Base-by-base conservation (phyloP, 2,888 invertebrate species). In the Cenopis cana region DNA sequence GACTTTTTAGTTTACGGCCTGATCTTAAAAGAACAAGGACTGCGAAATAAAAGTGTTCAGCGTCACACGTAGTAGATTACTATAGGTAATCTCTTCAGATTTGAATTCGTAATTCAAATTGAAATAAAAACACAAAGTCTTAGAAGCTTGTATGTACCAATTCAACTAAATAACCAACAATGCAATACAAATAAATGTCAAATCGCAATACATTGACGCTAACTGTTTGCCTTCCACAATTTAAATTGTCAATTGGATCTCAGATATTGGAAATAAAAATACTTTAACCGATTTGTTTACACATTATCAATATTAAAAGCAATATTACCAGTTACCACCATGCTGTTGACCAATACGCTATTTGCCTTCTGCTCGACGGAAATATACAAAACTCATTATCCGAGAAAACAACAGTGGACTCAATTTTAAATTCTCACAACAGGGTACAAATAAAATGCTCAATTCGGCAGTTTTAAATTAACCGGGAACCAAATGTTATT, bases 401-500 rank as follows among this genome's bases (percentile, higher is more conserved):
- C 14, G 49, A 50, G 17, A 17, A 69, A 64, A 64, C 14, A 69
- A 62, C 49, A 56, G 56, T 36, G 36, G 49, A 69, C 54, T 62
- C 57, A 56, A 64, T 69, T 69, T 38, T 56, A 56, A 60, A 60
- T 54, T 54, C 62, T 64, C 64, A 54, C 70, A 52, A 78, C 74
- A 77, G 80, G 72, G 52, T 73, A 77, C 76, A 78, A 80, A 84
- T 83, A 79, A 86, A 83, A 77, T 78, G 80, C 81, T 82, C 81
- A 83, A 84, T 79, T 82, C 82, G 81, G 81, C 79, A 70, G 70
- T 70, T 70, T 69, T 82, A 84, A 85, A 85, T 85, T 82, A 82
- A 82, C 78, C 78, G 82, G 80, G 82, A 83, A 82, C 78, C 78
- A 74, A 79, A 78, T 78, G 79, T 79, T 83, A 54, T 66, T 66